These are phyloP conservation scores for Chymomyza caudatula DNA, from an alignment of 2,888 invertebrate genomes.

Conservation along the genomic window DNA sequence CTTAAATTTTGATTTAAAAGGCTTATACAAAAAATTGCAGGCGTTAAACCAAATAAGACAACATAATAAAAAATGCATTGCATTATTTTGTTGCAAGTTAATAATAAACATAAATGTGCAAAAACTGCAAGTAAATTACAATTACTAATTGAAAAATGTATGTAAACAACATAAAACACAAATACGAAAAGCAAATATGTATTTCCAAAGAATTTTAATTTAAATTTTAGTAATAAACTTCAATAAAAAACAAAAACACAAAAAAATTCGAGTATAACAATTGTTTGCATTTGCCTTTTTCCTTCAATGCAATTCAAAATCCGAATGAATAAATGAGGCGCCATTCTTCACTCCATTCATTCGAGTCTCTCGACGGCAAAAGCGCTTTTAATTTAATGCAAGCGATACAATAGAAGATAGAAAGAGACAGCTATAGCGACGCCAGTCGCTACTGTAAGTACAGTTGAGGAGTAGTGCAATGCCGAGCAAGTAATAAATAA, in stretches of 20 bases:
- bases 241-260: conserved; percentile 30
- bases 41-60: background rate
- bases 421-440: conserved; percentile 24
- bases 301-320: background rate
- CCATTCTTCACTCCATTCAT: conserved; percentile 15
- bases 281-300: background rate
- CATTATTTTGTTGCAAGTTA: background rate
- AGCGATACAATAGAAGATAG: background rate
- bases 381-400: conserved; percentile 8
- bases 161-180: background rate
- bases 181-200: conserved; percentile 19
- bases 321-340: conserved; percentile 21
- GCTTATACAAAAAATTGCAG: background rate
- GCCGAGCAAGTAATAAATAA: conserved; percentile 38
- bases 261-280: conserved; percentile 8
- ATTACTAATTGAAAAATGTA: background rate
- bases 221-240: conserved; percentile 46
- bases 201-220: conserved; percentile 39
- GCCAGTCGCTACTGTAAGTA: no score
- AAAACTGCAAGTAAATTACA: background rate
- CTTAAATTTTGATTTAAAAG: background rate
- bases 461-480: conserved; percentile 34
- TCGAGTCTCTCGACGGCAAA: conserved; percentile 1
- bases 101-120: background rate
- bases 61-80: background rate